phyloP scores from a whole-genome alignment of 2,113 vertebrate genomes.

The Hydrochoerus hydrochaeris region DNA sequence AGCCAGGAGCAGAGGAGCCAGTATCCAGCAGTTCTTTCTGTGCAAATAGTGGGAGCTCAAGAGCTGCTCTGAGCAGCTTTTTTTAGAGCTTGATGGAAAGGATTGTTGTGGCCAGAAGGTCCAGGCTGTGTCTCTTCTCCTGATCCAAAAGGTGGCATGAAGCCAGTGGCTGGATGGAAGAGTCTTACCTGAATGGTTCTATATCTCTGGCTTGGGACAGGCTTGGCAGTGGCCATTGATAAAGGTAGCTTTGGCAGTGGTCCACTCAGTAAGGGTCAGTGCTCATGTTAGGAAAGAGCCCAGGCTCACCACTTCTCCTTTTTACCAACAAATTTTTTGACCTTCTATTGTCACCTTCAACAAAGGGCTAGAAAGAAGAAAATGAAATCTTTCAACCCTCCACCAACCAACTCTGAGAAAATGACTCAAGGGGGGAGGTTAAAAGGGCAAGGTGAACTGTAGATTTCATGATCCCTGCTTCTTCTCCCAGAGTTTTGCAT shows the following conservation, averaged over 20 bases:
- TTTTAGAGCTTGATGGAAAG: neutral
- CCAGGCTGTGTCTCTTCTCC: neutral
- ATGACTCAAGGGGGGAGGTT: neutral
- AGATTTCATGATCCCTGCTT: neutral
- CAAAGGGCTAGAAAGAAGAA: neutral
- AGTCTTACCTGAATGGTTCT: no score
- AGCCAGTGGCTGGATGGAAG: neutral
- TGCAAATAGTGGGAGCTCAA: fast-evolving
- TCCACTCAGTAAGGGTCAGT: neutral
- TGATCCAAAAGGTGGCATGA: neutral
- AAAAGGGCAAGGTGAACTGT: neutral
- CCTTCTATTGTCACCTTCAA: neutral
- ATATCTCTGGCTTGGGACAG: neutral
- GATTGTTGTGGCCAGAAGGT: neutral
- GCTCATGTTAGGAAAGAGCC: neutral
- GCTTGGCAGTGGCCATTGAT: neutral
- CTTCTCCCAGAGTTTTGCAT: fast-evolving
- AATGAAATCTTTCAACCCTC: neutral
- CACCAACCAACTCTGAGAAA: neutral
- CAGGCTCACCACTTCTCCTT: neutral
- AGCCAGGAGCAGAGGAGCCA: neutral
- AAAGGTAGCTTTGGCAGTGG: neutral
- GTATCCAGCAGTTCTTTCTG: neutral
- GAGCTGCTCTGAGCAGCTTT: neutral
- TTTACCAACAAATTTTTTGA: neutral